These are phyloP conservation scores for Nematopogon swammerdamellus DNA, from an alignment of 2,888 invertebrate genomes.

Conservation along the genomic window DNA sequence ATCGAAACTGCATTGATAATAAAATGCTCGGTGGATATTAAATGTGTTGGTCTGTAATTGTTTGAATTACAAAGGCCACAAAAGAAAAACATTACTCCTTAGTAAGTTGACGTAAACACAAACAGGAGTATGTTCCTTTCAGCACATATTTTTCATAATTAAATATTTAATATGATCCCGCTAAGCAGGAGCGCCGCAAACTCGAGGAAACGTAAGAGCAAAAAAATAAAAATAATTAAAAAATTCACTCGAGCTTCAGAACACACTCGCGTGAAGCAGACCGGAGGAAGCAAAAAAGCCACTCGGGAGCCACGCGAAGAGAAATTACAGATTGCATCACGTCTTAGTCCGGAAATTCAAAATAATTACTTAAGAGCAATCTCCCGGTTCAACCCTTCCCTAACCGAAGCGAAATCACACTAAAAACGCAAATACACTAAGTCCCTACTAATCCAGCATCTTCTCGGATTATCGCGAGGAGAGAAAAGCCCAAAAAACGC, in stretches of 20 bases:
- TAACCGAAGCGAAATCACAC: slow-evolving; percentile 42
- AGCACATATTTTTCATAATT: no score
- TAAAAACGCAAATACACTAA: slow-evolving; percentile 49
- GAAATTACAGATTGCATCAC: not conserved
- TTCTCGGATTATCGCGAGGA: slow-evolving; percentile 52
- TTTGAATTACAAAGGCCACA: no score
- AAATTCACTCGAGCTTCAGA: not conserved
- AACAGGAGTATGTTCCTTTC: no score
- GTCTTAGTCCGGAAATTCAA: slow-evolving; percentile 34
- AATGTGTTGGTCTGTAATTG: no score
- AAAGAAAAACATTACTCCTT: no score
- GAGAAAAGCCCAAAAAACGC: slow-evolving; percentile 43
- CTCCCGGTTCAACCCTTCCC: slow-evolving; percentile 31
- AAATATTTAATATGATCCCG: no score
- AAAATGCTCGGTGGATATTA: no score
- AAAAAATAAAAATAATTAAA: not conserved
- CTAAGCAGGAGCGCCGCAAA: no score
- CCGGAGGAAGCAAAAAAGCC: not conserved
- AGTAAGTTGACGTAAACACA: no score
- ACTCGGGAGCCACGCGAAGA: not conserved
- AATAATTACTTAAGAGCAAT: slow-evolving; percentile 47
- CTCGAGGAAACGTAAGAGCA: not conserved
- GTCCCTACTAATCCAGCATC: slow-evolving; percentile 43
- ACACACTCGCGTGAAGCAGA: not conserved
- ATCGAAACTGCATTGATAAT: no score